phyloP scores from a whole-genome alignment of 64 coral and sea anemone genomes.

The Platygyra sinensis region DNA sequence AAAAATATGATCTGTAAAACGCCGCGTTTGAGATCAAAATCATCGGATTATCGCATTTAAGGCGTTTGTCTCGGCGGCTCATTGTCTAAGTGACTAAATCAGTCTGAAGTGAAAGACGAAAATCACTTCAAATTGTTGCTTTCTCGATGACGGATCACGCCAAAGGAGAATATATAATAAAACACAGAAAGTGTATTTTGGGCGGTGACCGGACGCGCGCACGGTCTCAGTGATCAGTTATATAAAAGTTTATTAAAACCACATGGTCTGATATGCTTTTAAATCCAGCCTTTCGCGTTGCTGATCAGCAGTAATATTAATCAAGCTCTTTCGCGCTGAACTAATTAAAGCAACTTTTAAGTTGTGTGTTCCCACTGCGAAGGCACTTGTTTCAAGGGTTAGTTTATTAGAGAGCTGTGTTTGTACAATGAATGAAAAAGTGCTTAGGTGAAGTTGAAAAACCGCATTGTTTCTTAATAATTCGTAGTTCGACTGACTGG shows the following conservation, averaged over 20 bases:
- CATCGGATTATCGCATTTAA: not conserved
- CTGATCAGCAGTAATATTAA: too few species aligned
- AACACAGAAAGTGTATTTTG: too few species aligned
- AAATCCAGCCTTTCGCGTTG: too few species aligned
- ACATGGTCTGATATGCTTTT: too few species aligned
- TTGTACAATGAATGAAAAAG: not conserved
- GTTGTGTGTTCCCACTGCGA: not conserved
- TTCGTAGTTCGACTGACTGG: constrained; percentile 16
- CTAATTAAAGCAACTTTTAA: not conserved
- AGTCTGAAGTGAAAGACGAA: not conserved
- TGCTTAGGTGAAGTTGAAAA: not conserved
- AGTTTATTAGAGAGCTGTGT: not conserved
- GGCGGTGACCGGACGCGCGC: too few species aligned
- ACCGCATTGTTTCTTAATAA: not conserved
- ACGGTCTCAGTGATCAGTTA: too few species aligned
- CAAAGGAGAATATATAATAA: not conserved
- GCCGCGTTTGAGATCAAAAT: not conserved
- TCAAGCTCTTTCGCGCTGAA: too few species aligned
- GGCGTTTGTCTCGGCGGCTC: constrained; percentile 4
- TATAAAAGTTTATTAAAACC: too few species aligned
- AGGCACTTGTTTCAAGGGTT: not conserved
- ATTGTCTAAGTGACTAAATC: not conserved
- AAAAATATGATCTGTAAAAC: not conserved
- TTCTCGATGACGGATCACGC: not conserved
- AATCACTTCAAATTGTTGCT: not conserved